Evolutionary conservation across 2,113 vertebrate species (phyloP).

Genomic region (Indri indri): DNA sequence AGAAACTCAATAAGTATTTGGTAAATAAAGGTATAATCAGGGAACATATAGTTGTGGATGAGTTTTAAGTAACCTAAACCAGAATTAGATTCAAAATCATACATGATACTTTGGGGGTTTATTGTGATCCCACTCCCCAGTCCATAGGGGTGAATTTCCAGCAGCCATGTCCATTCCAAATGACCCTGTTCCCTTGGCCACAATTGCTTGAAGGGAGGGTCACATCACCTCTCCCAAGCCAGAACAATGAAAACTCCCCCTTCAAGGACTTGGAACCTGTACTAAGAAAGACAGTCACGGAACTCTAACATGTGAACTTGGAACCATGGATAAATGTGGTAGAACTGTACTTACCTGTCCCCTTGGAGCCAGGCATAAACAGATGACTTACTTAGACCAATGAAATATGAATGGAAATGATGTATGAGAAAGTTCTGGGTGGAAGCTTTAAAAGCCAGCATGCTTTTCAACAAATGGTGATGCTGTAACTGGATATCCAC

Average conservation of each 20-base stretch:
- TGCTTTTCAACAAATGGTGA: not conserved
- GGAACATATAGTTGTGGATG: not conserved
- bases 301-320: not conserved
- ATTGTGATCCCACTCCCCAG: not conserved
- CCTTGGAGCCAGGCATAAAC: not conserved
- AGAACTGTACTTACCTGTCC: not conserved
- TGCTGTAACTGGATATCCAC: not conserved
- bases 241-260: not conserved
- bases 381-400: not conserved
- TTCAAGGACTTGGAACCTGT: not conserved
- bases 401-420: not conserved
- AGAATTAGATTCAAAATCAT: not conserved
- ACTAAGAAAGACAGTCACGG: not conserved
- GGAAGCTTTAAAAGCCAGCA: not conserved
- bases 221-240: not conserved
- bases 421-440: not conserved
- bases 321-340: not conserved
- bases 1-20: not conserved
- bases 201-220: not conserved
- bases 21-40: not conserved
- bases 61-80: not conserved
- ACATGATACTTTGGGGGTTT: not conserved
- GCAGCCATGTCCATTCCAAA: not conserved
- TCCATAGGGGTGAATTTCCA: not conserved
- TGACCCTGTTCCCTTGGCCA: not conserved